Base-by-base conservation (phyloP, 64 coral and sea anemone species). In the Porites australiensis region DNA sequence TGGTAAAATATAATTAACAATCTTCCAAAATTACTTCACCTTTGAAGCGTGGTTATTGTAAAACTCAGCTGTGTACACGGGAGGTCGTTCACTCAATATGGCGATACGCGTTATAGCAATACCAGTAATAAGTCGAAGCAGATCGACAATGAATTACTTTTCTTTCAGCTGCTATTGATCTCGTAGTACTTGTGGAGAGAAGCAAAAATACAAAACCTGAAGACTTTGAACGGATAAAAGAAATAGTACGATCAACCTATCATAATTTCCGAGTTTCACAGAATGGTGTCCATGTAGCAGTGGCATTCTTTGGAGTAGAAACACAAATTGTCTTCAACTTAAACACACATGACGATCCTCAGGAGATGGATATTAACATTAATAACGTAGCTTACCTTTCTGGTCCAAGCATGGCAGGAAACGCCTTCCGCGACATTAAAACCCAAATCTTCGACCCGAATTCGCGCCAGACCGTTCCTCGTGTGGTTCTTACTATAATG, bases 161-260 rank as follows among this genome's bases (percentile, higher is more conserved):
- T 13, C 19, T 46, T 64, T 54, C 43, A 96, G 94, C 65, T 69
- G 50, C 82, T 57, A 86, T 89, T 75, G 94, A 96, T 71, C 87
- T 96, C 13, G 94, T 92, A 37, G 70, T 96, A 50, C 94, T 96
- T 19, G 74, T 93, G 9, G 94, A 96, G 43, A 90, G 94, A 13
- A 86, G 94, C n/a, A 53, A 67, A 49, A 96, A 84, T 58, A 93
- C 90, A 0, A 93, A 89, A 20, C 67, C 78, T 2, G 61, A 83
- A 14, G 78, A 93, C 67, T 96, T 96, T 46, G 78, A 96, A 5
- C 59, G 89, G 46, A 87, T 88, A 62, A 96, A 96, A 85, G 90
- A 96, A 45, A 86, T 93, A 57, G 70, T 74, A 1, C 92, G 93
- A 71, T 44, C 79, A 10, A 81, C 93, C 64, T 96, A 89, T 43